Evolutionary conservation across 2,797 vertebrate species (phyloP).

Genomic region (Betta splendens): DNA sequence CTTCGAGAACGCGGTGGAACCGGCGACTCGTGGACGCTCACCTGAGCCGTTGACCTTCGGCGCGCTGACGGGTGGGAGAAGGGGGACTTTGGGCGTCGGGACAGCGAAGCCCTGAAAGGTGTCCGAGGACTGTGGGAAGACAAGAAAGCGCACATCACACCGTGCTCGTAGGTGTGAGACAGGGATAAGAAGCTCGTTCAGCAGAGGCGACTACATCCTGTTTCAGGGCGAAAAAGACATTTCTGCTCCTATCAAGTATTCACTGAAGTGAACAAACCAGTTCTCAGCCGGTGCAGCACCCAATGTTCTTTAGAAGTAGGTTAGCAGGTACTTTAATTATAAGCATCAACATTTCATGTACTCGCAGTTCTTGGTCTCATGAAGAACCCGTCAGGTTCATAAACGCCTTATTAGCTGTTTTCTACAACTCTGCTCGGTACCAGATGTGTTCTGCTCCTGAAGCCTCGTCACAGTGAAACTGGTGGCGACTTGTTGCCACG

Average conservation of each 20-base stretch:
- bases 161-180: constrained; percentile 9
- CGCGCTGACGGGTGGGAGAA: constrained; percentile 60
- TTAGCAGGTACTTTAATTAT: background rate
- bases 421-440: background rate
- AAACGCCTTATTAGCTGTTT: background rate
- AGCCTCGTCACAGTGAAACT: constrained; percentile 11
- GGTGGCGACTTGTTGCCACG: background rate
- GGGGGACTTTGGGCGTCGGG: constrained; percentile 82
- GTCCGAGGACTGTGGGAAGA: constrained; percentile 66
- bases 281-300: constrained; percentile 41
- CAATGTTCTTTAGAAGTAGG: constrained; percentile 9
- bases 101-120: constrained; percentile 77
- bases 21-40: no score
- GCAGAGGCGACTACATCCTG: constrained; percentile 14
- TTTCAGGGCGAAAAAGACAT: background rate
- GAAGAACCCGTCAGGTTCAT: background rate
- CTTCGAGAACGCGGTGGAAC: no score
- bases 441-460: background rate
- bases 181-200: constrained; percentile 12
- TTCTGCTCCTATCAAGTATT: constrained; percentile 21
- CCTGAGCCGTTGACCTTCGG: constrained; percentile 72
- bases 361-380: background rate
- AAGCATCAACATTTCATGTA: background rate
- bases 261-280: constrained; percentile 66
- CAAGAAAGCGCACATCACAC: constrained; percentile 35